Evolutionary conservation across 30 jellyfish, hydroid and myxozoan species (phyloP).

Genomic region (Chrysaora quinquecirrha): DNA sequence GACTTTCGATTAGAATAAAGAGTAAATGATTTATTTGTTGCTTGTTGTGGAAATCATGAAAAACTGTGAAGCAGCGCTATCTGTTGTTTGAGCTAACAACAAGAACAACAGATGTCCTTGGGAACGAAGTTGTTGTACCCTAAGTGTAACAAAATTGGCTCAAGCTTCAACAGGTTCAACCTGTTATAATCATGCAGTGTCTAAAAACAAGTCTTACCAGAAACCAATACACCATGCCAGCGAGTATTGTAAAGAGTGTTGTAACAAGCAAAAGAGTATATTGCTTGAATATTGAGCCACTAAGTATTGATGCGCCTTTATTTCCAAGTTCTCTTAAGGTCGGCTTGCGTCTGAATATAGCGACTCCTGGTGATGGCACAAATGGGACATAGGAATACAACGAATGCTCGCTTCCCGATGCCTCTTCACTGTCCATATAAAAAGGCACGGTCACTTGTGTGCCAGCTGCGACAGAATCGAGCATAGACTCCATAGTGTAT

Average conservation of each 20-base stretch:
- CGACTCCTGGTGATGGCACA: not conserved
- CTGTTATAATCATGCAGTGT: no score
- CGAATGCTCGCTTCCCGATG: not conserved
- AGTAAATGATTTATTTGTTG: no score
- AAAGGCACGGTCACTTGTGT: constrained; percentile 39
- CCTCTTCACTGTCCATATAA: constrained; percentile 5
- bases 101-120: no score
- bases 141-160: no score
- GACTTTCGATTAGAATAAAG: no score
- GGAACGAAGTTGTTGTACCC: no score
- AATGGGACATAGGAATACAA: constrained; percentile 21
- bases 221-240: constrained; percentile 45
- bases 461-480: constrained; percentile 28
- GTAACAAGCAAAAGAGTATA: constrained; percentile 11
- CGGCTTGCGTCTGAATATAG: constrained; percentile 14
- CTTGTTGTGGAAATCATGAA: no score
- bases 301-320: constrained; percentile 10
- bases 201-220: constrained; percentile 16
- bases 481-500: not conserved
- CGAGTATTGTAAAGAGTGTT: constrained; percentile 11
- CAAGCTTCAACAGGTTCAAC: no score
- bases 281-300: constrained; percentile 22
- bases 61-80: no score
- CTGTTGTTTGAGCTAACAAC: no score
- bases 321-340: constrained; percentile 39